Evolutionary conservation across 2,797 vertebrate species (phyloP).

Genomic region (Poeciliopsis paucimaculata): DNA sequence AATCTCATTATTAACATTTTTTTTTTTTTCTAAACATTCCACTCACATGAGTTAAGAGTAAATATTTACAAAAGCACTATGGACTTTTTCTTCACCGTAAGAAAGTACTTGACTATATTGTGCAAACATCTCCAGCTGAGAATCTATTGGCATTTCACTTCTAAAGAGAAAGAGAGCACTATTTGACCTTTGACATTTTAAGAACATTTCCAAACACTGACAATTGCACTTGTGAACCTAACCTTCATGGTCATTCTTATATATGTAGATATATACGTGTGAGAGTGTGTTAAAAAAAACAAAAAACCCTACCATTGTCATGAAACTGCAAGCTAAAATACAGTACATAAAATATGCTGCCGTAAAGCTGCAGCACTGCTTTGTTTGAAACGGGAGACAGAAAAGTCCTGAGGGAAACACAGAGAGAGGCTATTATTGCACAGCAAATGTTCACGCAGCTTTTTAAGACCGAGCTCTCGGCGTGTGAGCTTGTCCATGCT

Average conservation of each 20-base stretch:
- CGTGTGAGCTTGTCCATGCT: constrained; percentile 11
- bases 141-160: constrained; percentile 46
- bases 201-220: constrained; percentile 59
- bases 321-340: constrained; percentile 10
- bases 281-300: too few relatives aligned
- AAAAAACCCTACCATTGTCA: neutral
- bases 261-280: neutral
- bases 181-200: constrained; percentile 66
- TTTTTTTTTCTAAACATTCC: neutral
- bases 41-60: neutral
- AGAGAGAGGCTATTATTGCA: constrained; percentile 69
- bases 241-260: constrained; percentile 12
- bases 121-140: constrained; percentile 10
- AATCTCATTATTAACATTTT: neutral
- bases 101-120: neutral
- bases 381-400: constrained; percentile 30
- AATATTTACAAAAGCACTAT: neutral
- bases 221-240: constrained; percentile 53
- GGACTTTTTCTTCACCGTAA: neutral
- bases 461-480: constrained; percentile 25
- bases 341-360: constrained; percentile 47
- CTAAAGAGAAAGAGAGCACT: constrained; percentile 37
- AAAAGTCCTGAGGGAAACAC: constrained; percentile 68
- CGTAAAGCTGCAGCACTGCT: constrained; percentile 23
- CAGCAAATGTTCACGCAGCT: constrained; percentile 47